These are phyloP conservation scores for Huso huso DNA, from an alignment of 2,797 vertebrate genomes.

Conservation along the genomic window DNA sequence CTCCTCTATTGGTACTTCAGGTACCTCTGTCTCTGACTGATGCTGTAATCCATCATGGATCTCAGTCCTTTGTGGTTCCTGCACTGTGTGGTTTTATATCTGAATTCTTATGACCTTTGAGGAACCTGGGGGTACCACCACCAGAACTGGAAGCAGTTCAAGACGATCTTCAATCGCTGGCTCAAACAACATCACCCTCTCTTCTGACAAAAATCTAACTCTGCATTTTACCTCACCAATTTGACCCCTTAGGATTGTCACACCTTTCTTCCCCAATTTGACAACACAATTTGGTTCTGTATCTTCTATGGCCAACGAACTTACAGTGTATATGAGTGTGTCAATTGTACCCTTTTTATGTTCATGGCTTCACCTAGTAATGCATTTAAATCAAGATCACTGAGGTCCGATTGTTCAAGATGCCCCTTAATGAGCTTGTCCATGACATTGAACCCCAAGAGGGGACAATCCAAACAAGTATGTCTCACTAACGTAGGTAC, in stretches of 20 bases:
- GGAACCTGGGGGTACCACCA: neutral
- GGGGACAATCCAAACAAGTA: neutral
- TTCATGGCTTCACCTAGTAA: conserved; percentile 6
- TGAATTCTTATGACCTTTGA: neutral
- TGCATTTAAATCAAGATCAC: neutral
- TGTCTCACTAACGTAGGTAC: conserved; percentile 13
- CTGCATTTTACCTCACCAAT: no score
- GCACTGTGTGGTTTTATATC: neutral
- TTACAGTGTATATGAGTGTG: neutral
- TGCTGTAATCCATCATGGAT: no score
- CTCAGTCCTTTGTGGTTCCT: no score
- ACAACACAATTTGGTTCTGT: neutral
- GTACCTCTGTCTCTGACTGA: no score
- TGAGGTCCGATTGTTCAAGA: neutral
- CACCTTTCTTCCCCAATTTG: no score
- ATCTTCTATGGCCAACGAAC: neutral
- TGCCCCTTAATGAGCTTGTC: conserved; percentile 17
- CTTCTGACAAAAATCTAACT: no score
- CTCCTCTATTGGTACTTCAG: no score
- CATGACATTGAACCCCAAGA: conserved; percentile 25
- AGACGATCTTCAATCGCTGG: neutral
- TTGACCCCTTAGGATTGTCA: no score
- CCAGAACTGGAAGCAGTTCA: neutral
- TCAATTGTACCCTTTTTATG: neutral
- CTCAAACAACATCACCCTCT: neutral